Evolutionary conservation across 2,113 vertebrate species (phyloP).

Genomic region (Nasalis larvatus): DNA sequence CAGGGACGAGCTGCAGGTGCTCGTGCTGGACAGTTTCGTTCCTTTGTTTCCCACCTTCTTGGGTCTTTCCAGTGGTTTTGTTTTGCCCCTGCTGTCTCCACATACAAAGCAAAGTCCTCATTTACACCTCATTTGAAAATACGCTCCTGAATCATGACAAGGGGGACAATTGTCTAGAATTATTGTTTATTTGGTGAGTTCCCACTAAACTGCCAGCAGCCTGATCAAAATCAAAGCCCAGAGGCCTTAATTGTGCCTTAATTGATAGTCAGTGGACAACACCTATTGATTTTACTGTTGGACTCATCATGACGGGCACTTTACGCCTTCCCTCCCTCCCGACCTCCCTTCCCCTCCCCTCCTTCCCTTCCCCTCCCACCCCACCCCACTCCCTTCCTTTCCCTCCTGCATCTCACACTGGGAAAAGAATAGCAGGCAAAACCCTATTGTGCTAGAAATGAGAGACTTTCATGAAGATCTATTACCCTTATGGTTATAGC

Average conservation of each 20-base stretch:
- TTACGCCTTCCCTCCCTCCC: rapidly evolving
- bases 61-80: not conserved
- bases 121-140: not conserved
- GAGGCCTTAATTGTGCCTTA: not conserved
- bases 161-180: not conserved
- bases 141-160: not conserved
- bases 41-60: not conserved
- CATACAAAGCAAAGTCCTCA: not conserved
- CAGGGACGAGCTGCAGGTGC: not conserved
- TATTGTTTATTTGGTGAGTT: not conserved
- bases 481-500: rapidly evolving
- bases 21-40: rapidly evolving
- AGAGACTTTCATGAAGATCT: too few species aligned
- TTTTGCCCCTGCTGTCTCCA: not conserved
- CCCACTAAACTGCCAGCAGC: not conserved
- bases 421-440: not conserved
- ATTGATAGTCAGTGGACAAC: not conserved
- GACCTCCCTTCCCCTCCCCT: rapidly evolving
- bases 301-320: not conserved
- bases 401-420: not conserved
- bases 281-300: not conserved
- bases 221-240: not conserved
- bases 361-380: not conserved
- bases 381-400: not conserved
- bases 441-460: not conserved